Percentiles rank a stretch among this genome's conserved stretches.
Evolutionary conservation across 1,140 invertebrate species (phyloP).

Genomic region (Macrobrachium rosenbergii): DNA sequence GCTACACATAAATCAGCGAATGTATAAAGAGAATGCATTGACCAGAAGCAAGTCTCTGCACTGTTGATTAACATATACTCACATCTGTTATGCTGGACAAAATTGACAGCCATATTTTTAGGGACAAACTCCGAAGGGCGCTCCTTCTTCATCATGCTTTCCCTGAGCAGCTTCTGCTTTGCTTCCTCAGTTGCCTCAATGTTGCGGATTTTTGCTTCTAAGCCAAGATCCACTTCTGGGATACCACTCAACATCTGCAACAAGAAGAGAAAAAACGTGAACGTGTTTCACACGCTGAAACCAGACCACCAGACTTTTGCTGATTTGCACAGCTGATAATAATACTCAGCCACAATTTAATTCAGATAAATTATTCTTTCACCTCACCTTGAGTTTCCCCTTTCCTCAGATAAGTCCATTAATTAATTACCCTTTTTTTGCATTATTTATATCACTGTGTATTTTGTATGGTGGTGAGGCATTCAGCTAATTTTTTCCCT

Average conservation of each 20-base stretch:
- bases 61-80: conserved; percentile 67
- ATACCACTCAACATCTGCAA: conserved; percentile 97
- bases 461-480: no score
- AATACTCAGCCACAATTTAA: no score
- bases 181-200: conserved; percentile 99
- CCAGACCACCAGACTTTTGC: neutral
- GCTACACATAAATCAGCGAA: no score
- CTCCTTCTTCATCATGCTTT: conserved; percentile 88
- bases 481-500: no score
- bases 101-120: conserved; percentile 97
- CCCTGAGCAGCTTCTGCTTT: conserved; percentile 90
- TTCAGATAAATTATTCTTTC: no score
- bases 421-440: no score
- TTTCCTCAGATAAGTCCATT: no score
- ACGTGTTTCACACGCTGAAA: neutral
- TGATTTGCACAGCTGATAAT: no score
- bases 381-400: no score
- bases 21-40: no score
- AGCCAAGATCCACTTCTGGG: conserved; percentile 99
- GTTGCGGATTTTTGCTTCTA: conserved; percentile 98
- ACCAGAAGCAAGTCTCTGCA: neutral
- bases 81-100: conserved; percentile 96
- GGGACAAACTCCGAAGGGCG: conserved; percentile 97
- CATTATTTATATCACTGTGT: no score
- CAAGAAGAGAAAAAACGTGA: neutral